Evolutionary conservation across 2,797 vertebrate genomes (phyloP).

Genomic region (Brachyalestes nurse): DNA sequence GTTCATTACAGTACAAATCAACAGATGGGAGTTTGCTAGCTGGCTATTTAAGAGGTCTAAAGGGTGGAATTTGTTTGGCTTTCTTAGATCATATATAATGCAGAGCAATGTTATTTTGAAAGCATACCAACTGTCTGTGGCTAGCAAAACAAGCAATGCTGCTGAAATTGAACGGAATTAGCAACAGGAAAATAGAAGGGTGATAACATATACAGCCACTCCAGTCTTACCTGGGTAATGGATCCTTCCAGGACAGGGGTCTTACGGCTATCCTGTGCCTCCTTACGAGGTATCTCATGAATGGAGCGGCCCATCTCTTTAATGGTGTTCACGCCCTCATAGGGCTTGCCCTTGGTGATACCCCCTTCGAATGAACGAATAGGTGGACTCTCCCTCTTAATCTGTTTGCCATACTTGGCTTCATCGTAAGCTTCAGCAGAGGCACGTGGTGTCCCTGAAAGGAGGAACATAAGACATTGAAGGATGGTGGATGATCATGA

Average conservation of each 20-base stretch:
- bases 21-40: not conserved
- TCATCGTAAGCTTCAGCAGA: conserved; percentile 91
- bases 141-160: not conserved
- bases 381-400: conserved; percentile 94
- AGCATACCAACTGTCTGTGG: not conserved
- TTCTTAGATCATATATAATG: not conserved
- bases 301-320: conserved; percentile 98
- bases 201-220: not conserved
- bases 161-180: not conserved
- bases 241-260: conserved; percentile 92
- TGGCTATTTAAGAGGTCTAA: too few relatives aligned
- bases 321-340: conserved; percentile 95
- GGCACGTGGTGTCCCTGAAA: conserved; percentile 91
- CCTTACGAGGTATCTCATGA: conserved; percentile 91
- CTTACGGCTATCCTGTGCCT: conserved; percentile 81
- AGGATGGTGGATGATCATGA: not conserved
- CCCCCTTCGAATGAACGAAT: conserved; percentile 93
- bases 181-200: not conserved
- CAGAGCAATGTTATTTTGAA: not conserved
- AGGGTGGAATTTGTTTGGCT: not conserved
- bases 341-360: conserved; percentile 94
- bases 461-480: not conserved
- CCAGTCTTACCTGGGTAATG: conserved; percentile 87
- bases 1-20: not conserved
- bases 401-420: conserved; percentile 93